A percentile compares a stretch with the other conserved stretches of the same genome.
phyloP scores from a whole-genome alignment of 2,113 vertebrate genomes.

The Mola mola region DNA sequence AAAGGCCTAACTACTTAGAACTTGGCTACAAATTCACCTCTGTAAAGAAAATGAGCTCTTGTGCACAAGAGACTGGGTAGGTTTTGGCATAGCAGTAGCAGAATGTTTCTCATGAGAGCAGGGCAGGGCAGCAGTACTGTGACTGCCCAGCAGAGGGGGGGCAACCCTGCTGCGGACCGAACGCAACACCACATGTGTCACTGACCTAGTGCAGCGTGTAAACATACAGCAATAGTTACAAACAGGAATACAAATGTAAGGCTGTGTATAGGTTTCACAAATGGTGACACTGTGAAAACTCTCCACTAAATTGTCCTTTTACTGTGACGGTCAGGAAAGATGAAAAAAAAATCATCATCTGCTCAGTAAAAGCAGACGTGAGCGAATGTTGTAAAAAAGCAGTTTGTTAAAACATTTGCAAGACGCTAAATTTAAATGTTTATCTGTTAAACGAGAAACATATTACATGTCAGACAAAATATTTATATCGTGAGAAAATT shows the following conservation, averaged over 20 bases:
- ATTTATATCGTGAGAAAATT: constrained; percentile 44
- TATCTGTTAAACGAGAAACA: constrained; percentile 43
- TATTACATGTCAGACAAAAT: constrained; percentile 42
- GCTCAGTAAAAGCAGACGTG: neutral
- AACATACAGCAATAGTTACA: neutral
- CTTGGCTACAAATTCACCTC: constrained; percentile 20
- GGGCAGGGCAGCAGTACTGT: constrained; percentile 49
- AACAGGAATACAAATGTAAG: no score
- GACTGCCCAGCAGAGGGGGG: constrained; percentile 73
- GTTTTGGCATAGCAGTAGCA: constrained; percentile 35
- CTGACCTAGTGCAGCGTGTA: neutral
- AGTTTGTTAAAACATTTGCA: constrained; percentile 27
- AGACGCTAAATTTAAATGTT: constrained; percentile 13
- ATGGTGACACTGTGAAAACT: neutral
- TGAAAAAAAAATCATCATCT: neutral
- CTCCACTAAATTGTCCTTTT: neutral
- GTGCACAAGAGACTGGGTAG: constrained; percentile 15
- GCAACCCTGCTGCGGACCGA: constrained; percentile 53
- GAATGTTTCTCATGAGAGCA: constrained; percentile 17
- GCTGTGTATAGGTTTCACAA: neutral
- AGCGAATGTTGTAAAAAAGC: neutral
- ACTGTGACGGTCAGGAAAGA: neutral
- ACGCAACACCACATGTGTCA: constrained; percentile 27
- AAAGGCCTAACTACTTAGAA: constrained; percentile 15
- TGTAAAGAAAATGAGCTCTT: constrained; percentile 23